phyloP scores from a whole-genome alignment of 2,797 vertebrate genomes.

The Spondyliosoma cantharus region DNA sequence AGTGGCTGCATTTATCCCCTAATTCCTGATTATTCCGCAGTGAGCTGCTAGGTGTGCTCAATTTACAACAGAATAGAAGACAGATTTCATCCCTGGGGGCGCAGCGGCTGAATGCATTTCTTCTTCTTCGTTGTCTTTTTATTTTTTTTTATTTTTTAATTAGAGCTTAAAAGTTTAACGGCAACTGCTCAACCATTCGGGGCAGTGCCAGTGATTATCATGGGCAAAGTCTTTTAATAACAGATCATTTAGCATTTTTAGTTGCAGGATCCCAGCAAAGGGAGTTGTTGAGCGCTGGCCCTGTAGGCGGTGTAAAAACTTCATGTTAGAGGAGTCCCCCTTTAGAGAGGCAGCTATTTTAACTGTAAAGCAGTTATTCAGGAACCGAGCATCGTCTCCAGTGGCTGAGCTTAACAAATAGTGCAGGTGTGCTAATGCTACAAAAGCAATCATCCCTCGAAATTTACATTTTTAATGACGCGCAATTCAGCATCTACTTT shows the following conservation, averaged over 20 bases:
- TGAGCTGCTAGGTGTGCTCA: slow-evolving; percentile 82
- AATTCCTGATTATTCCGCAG: slow-evolving; percentile 83
- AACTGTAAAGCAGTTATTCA: slow-evolving; percentile 22
- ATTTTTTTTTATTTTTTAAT: slow-evolving; percentile 82
- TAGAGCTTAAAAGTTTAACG: slow-evolving; percentile 81
- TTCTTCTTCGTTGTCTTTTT: slow-evolving; percentile 44
- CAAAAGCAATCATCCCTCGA: not conserved
- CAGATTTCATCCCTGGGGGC: slow-evolving; percentile 73
- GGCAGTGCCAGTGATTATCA: slow-evolving; percentile 76
- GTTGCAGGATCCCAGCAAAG: slow-evolving; percentile 38
- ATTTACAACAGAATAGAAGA: slow-evolving; percentile 81
- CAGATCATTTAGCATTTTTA: slow-evolving; percentile 70
- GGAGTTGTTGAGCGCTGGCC: slow-evolving; percentile 27
- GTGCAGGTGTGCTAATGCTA: not conserved
- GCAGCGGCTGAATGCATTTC: slow-evolving; percentile 64
- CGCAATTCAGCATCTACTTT: not conserved
- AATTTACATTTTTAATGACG: not conserved
- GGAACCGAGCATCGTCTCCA: not conserved
- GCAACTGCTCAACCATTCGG: slow-evolving; percentile 70
- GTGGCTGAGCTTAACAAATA: slow-evolving; percentile 11
- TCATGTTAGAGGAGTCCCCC: slow-evolving; percentile 20
- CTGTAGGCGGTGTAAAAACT: slow-evolving; percentile 38
- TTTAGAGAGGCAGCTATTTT: slow-evolving; percentile 23
- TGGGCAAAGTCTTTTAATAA: slow-evolving; percentile 80
- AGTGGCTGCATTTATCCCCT: slow-evolving; percentile 80